Conservation (phyloP, 2,113 vertebrate genomes). For the Dasypus novemcinctus region DNA sequence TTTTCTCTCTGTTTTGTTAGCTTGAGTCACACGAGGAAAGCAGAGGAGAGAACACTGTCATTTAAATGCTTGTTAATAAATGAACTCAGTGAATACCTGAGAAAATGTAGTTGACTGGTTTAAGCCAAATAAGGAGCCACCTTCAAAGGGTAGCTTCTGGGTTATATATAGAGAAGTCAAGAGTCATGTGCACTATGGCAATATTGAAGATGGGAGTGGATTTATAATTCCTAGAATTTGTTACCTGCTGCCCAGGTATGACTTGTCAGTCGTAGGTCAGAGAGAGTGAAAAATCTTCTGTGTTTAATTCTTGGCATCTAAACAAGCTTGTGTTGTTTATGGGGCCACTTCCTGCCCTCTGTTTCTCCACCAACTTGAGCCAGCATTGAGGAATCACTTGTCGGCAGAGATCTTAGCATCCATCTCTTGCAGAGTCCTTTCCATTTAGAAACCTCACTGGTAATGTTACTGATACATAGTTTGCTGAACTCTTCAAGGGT, state of each 20-base stretch:
- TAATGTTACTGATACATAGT: background rate
- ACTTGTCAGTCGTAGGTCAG: background rate
- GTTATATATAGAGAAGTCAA: background rate
- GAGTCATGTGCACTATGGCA: too few species aligned
- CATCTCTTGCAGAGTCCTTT: background rate
- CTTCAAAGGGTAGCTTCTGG: background rate
- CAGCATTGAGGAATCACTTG: background rate
- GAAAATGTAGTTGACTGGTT: background rate
- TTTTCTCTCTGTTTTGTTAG: background rate
- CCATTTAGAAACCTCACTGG: background rate
- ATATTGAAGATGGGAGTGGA: accelerated
- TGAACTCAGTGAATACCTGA: background rate
- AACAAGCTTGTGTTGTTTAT: background rate
- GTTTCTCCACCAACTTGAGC: background rate
- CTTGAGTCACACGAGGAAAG: background rate
- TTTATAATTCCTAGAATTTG: background rate
- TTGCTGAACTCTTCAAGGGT: background rate
- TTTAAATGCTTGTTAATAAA: background rate
- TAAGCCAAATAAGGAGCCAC: background rate
- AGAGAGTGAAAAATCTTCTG: background rate
- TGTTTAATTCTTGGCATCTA: background rate
- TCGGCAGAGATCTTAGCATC: background rate
- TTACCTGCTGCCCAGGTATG: background rate
- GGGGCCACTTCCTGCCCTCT: background rate
- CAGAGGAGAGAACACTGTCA: background rate